phyloP scores from a whole-genome alignment of 53 echinoderm and acorn worm species.

The Crossaster papposus region DNA sequence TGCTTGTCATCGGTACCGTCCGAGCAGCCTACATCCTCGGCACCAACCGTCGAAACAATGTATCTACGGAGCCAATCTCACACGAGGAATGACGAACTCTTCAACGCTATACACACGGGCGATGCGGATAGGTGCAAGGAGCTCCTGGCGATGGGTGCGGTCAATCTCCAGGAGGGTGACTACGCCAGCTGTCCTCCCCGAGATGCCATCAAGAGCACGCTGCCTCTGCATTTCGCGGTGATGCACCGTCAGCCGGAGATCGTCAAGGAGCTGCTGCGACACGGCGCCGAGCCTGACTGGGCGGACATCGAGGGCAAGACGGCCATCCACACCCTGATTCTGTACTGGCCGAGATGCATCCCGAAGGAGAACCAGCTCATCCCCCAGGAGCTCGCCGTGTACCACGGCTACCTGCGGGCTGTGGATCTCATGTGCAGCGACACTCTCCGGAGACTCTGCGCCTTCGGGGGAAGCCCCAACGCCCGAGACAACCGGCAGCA shows the following conservation, averaged over 20 bases:
- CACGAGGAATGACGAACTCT: conserved; percentile 37
- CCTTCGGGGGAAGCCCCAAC: conserved; percentile 38
- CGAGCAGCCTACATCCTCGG: background rate
- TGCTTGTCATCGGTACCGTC: background rate
- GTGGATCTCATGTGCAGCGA: conserved; percentile 39
- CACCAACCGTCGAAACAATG: background rate
- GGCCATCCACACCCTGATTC: conserved; percentile 48
- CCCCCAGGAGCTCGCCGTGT: conserved; percentile 15
- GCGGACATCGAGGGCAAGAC: conserved; percentile 47
- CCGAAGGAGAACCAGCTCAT: conserved; percentile 7
- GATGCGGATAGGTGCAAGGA: conserved; percentile 33
- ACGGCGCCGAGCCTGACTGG: conserved; percentile 52
- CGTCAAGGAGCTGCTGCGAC: conserved; percentile 29
- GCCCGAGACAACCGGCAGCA: conserved; percentile 55
- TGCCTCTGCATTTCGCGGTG: conserved; percentile 49
- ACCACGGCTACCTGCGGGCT: conserved; percentile 30
- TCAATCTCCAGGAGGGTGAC: conserved; percentile 20
- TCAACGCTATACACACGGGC: conserved; percentile 48
- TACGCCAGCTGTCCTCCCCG: background rate
- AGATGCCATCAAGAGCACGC: conserved; percentile 28
- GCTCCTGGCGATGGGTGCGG: conserved; percentile 34
- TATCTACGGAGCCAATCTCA: background rate
- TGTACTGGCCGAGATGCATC: conserved; percentile 57
- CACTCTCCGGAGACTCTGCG: conserved; percentile 42
- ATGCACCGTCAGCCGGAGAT: conserved; percentile 61